Base-by-base conservation (phyloP, 2,888 invertebrate species). In the Phasia obesa region DNA sequence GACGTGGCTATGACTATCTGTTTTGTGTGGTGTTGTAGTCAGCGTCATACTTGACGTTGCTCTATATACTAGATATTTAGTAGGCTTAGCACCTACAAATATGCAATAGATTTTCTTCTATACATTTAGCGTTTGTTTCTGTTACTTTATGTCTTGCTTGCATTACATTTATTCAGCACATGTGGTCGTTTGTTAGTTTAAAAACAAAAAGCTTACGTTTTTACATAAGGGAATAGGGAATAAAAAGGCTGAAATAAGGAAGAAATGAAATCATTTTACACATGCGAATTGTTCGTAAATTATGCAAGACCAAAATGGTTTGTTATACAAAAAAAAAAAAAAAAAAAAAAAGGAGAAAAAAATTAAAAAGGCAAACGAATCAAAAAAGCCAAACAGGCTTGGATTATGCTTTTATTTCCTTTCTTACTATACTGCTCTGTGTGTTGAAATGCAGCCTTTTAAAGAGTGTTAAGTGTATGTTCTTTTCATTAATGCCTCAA, bases 1-100 rank as follows among this genome's bases (percentile, higher is more conserved):
- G 73, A 79, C 73, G 51, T 78, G 78, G 51, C 49, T 78, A 79
- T 79, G 73, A 79, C 73, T 79, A 79, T 79, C 79, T 79, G 59
- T 62, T 74, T 67, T 73, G 69, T 73, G 67, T 71, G 70, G 82
- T 78, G 69, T 78, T 57, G 62, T 76, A 76, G 67, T 62, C 60
- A 62, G 51, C 71, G 65, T 81, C 75, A 71, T 71, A 69, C 53
- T 69, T 69, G 76, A 77, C 71, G 60, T 55, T n/a, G 25, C 74
- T 65, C 35, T 69, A 53, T 35, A 42, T 21, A 53, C 55, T 60
- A 76, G 53, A 59, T 73, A 57, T 75, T 76, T 76, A 75, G 78
- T 76, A 75, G 78, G 77, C 79, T 77, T 69, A 74, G 82, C 85
- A 84, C 85, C 86, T 85, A 83, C 82, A 84, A 84, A 81, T 85